phyloP scores from a whole-genome alignment of 2,113 vertebrate species.

The Phaethornis superciliosus region DNA sequence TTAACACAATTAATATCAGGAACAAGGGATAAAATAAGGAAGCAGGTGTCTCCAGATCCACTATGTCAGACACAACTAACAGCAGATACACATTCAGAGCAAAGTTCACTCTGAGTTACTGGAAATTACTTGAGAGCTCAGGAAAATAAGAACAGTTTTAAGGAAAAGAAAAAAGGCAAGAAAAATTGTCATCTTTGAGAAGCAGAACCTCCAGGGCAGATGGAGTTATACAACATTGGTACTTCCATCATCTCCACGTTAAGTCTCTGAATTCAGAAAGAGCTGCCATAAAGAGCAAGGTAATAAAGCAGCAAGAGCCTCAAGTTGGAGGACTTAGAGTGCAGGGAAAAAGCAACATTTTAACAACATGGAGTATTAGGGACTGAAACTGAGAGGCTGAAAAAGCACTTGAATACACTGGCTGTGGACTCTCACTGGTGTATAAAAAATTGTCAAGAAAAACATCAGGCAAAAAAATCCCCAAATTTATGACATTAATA shows the following conservation, averaged over 20 bases:
- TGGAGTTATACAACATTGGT: neutral
- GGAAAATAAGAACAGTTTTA: neutral
- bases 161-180: neutral
- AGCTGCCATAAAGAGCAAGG: neutral
- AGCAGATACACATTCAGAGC: neutral
- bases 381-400: neutral
- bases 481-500: neutral
- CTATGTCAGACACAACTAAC: neutral
- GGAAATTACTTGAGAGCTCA: neutral
- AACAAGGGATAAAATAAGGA: neutral
- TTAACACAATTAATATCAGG: neutral
- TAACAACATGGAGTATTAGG: fast-evolving
- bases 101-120: neutral
- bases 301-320: neutral
- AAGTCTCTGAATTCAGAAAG: neutral
- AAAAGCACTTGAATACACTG: neutral
- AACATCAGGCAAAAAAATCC: neutral
- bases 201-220: neutral
- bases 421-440: neutral
- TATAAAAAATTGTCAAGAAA: fast-evolving
- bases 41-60: neutral
- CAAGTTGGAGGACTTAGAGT: neutral
- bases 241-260: neutral
- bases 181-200: neutral
- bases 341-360: neutral